phyloP scores from a whole-genome alignment of 2,113 vertebrate genomes.

The Pithys albifrons region DNA sequence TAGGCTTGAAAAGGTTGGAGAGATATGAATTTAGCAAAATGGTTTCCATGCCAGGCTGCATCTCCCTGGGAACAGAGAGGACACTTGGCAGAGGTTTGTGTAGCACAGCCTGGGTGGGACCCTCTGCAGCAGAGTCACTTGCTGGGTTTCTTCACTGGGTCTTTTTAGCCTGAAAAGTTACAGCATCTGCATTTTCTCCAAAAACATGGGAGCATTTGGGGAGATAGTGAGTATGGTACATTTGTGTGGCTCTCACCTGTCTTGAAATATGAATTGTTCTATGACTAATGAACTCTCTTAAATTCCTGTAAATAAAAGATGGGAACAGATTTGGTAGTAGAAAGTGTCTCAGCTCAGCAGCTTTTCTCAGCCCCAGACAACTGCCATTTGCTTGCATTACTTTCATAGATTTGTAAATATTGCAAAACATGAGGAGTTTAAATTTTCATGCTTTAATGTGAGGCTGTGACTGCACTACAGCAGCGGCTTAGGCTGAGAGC shows the following conservation, averaged over 20 bases:
- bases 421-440: not conserved
- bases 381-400: not conserved
- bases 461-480: not conserved
- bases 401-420: constrained; percentile 11
- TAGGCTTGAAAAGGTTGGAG: not conserved
- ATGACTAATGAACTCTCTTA: not conserved
- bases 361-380: not conserved
- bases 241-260: not conserved
- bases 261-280: not conserved
- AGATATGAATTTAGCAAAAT: not conserved
- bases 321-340: not conserved
- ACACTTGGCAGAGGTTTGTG: not conserved
- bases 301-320: constrained; percentile 31
- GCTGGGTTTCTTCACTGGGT: not conserved
- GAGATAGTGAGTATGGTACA: not conserved
- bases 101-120: not conserved
- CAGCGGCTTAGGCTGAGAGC: not conserved
- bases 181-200: not conserved
- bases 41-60: not conserved
- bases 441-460: constrained; percentile 26
- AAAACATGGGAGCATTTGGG: not conserved
- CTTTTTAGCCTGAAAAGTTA: not conserved
- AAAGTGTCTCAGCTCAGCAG: not conserved
- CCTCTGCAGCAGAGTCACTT: not conserved
- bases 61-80: not conserved